Conservation (phyloP, 1,140 invertebrate genomes). For the Conopomorpha cramerella region DNA sequence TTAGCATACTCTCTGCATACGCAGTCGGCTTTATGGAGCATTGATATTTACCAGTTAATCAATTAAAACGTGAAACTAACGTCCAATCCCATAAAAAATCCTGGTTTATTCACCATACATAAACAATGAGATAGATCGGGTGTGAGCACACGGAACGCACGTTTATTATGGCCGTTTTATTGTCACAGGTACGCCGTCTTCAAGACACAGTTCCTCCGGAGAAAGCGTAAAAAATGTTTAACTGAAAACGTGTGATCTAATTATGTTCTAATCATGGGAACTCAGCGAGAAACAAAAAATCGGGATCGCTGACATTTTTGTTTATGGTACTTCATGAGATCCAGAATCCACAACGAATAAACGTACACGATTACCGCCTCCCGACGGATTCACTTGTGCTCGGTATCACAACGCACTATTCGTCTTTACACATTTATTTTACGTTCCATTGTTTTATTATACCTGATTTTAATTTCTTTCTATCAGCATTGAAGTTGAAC, state of each 20-base stretch:
- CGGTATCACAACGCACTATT: slow-evolving; percentile 51
- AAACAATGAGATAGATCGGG: slow-evolving; percentile 58
- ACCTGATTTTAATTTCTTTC: slow-evolving; percentile 53
- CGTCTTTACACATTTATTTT: slow-evolving; percentile 55
- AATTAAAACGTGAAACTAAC: slow-evolving; percentile 38
- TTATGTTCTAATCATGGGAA: slow-evolving; percentile 53
- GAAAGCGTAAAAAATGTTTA: slow-evolving; percentile 52
- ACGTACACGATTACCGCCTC: slow-evolving; percentile 59
- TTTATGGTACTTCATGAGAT: slow-evolving; percentile 62
- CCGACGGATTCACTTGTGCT: slow-evolving; percentile 55
- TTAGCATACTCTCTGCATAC: too few species aligned
- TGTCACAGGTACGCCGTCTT: slow-evolving; percentile 30
- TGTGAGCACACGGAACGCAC: slow-evolving; percentile 53
- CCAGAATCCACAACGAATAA: slow-evolving; percentile 59
- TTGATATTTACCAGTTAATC: slow-evolving; percentile 28
- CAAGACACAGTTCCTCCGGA: slow-evolving; percentile 31
- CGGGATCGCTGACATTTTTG: slow-evolving; percentile 62
- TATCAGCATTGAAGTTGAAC: slow-evolving; percentile 54
- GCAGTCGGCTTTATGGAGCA: too few species aligned
- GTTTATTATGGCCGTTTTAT: slow-evolving; percentile 56
- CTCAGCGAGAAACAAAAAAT: slow-evolving; percentile 60
- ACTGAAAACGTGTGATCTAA: slow-evolving; percentile 58
- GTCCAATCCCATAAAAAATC: slow-evolving; percentile 49
- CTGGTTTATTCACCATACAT: slow-evolving; percentile 56
- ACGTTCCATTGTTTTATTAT: slow-evolving; percentile 50